Conservation (phyloP, 2,113 vertebrate species). For the Mirza zaza region DNA sequence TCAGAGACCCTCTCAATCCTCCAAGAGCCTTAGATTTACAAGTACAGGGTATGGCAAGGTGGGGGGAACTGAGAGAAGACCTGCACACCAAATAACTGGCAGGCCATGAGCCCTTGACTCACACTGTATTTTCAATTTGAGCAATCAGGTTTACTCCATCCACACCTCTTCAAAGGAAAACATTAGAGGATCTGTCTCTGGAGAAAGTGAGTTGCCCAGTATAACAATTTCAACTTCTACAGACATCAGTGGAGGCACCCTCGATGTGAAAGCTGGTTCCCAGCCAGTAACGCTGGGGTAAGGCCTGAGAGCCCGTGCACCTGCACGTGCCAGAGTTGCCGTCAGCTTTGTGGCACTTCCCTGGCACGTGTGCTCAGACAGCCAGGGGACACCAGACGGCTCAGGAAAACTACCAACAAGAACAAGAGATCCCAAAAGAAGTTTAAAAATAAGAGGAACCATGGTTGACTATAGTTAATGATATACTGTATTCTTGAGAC, state of each 20-base stretch:
- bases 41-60: no score
- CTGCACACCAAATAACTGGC: neutral
- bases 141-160: neutral
- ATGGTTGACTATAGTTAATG: neutral
- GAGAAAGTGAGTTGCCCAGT: neutral
- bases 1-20: neutral
- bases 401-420: neutral
- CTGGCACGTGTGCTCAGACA: neutral
- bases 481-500: neutral
- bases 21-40: neutral
- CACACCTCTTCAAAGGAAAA: neutral
- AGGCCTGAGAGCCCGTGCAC: neutral
- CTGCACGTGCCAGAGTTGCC: neutral
- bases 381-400: neutral
- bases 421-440: neutral
- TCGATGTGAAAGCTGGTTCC: neutral
- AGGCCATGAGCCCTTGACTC: neutral
- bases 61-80: neutral
- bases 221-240: neutral
- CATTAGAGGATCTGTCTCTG: neutral
- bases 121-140: neutral
- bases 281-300: neutral
- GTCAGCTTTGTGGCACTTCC: neutral
- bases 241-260: neutral
- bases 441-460: neutral